Evolutionary conservation across 2,888 invertebrate species (phyloP), one percentile per base, ranked within the genome.

Genomic region (Andrena trimmerana): DNA sequence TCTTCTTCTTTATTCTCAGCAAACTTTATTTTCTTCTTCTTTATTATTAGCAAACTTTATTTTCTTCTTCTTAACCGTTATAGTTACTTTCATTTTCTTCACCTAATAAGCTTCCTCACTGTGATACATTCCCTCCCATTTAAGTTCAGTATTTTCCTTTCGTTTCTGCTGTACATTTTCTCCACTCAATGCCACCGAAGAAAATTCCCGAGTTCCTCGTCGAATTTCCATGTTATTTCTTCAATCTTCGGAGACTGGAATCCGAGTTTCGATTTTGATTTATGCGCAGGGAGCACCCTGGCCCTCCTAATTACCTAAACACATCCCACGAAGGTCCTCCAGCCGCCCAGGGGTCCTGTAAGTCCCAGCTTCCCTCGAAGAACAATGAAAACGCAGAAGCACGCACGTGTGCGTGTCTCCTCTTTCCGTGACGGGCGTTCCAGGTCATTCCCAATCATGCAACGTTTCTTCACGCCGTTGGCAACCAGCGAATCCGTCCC

Each of bases 331-430:
- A 59, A 69, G 50, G 59, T 50, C 50, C 42, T 70, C 2, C 20
- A 5, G 20, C 29, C 57, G 42, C 74, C 74, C 68, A 20, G 48
- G 74, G 73, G 67, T 65, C 57, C 57, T 50, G 24, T 5, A 36
- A 68, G 42, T 33, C 67, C 48, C 59, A 50, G 10, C 59, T 72
- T 67, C 29, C 72, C 66, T n/a, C 60, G 16, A n/a, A 59, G 36
- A 10, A 78, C 72, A 78, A 78, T 68, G 48, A 67, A 27, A 27
- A 52, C n/a, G 33, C 50, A 10, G 8, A 36, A 16, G n/a, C 20
- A 72, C 60, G n/a, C 24, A 52, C 13, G 52, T 54, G 36, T 68
- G 67, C 52, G 29, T 62, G 16, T 20, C 29, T 52, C 52, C 7
- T 31, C 20, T 67, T 60, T 27, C 48, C 10, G 2, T 20, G 10